phyloP scores from a whole-genome alignment of 2,888 invertebrate species.

The Icerya purchasi region DNA sequence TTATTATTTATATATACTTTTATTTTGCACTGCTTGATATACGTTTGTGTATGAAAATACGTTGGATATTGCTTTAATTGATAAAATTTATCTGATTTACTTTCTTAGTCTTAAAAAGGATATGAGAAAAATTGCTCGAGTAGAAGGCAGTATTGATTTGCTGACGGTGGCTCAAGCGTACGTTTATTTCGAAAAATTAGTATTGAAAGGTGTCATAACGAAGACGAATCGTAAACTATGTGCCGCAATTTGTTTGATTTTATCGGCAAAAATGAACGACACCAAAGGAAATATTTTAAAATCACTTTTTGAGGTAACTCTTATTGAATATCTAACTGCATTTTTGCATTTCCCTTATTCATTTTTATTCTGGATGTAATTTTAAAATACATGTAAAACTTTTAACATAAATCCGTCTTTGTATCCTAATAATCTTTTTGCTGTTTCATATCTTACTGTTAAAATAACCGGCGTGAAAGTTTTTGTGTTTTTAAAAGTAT shows the following conservation, averaged over 20 bases:
- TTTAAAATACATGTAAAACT: not conserved
- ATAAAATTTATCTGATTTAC: too few relatives aligned
- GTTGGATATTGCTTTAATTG: too few relatives aligned
- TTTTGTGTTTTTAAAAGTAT: too few relatives aligned
- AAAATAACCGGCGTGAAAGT: too few relatives aligned
- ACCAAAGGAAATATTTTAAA: slow-evolving; percentile 76
- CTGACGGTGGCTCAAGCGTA: slow-evolving; percentile 88
- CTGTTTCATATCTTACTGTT: too few relatives aligned
- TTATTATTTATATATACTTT: too few relatives aligned
- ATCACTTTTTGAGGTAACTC: slow-evolving; percentile 70
- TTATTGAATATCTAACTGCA: slow-evolving; percentile 9
- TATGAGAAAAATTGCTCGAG: slow-evolving; percentile 76
- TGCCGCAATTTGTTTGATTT: slow-evolving; percentile 78
- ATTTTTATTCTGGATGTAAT: too few relatives aligned
- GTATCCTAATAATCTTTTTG: too few relatives aligned
- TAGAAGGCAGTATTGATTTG: slow-evolving; percentile 70
- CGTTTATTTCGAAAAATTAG: slow-evolving; percentile 94
- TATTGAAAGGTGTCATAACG: slow-evolving; percentile 73
- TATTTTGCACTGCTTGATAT: too few relatives aligned
- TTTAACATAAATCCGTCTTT: not conserved
- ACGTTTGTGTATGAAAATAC: too few relatives aligned
- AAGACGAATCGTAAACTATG: slow-evolving; percentile 89
- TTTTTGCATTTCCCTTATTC: too few relatives aligned
- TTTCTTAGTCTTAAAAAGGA: slow-evolving; percentile 79
- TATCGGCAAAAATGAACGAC: slow-evolving; percentile 93